A percentile compares a stretch with the other conserved stretches of the same genome.
phyloP scores from a whole-genome alignment of 2,888 invertebrate genomes.

The Hypomecis atomaria region DNA sequence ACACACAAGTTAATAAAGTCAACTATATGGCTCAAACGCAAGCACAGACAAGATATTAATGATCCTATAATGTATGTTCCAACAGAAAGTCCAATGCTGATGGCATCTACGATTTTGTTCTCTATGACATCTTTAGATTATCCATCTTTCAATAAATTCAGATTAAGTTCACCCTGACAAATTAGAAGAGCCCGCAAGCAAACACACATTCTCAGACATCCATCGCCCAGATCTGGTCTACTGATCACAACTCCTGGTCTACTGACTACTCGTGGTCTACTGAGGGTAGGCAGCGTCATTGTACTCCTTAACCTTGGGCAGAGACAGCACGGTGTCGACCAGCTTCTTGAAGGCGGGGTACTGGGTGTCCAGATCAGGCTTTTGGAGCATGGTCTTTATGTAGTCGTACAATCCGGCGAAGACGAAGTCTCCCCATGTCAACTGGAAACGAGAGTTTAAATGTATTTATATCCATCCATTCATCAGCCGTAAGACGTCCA shows the following conservation, averaged over 20 bases:
- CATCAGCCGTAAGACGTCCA: no score
- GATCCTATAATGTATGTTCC: no score
- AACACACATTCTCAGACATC: neutral
- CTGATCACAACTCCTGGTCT: neutral
- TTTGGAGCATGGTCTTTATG: slow-evolving; percentile 54
- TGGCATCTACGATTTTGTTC: no score
- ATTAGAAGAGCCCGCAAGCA: slow-evolving; percentile 2
- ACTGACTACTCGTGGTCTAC: slow-evolving; percentile 3
- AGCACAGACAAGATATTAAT: no score
- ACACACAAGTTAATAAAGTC: no score
- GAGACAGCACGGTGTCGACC: slow-evolving; percentile 57
- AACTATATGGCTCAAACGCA: no score
- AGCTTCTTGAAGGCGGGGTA: slow-evolving; percentile 71
- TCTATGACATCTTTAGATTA: no score
- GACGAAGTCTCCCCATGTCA: slow-evolving; percentile 74
- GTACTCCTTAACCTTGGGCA: slow-evolving; percentile 71
- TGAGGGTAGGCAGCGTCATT: slow-evolving; percentile 49
- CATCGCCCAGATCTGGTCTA: neutral
- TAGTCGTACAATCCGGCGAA: slow-evolving; percentile 64
- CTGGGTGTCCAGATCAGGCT: slow-evolving; percentile 60
- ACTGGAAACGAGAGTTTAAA: slow-evolving; percentile 48
- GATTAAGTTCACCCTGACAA: neutral
- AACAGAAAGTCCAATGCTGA: no score
- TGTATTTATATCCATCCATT: no score
- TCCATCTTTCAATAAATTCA: no score